phyloP scores from a whole-genome alignment of 2,113 vertebrate genomes.

The Pogona vitticeps region DNA sequence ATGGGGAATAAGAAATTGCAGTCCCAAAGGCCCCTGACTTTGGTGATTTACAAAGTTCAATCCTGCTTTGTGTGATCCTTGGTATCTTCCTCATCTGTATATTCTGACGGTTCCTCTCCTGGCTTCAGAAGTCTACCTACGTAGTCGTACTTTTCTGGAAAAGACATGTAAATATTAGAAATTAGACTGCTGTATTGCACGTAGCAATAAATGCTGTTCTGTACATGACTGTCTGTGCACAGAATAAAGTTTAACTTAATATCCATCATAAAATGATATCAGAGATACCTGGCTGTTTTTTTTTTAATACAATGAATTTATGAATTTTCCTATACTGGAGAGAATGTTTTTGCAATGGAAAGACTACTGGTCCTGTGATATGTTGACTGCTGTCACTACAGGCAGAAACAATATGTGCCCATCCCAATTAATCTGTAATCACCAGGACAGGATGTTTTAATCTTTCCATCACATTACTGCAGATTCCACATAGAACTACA shows the following conservation, averaged over 20 bases:
- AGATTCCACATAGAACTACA: too few relatives aligned
- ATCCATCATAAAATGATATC: neutral
- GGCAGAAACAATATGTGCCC: neutral
- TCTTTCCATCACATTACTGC: too few relatives aligned
- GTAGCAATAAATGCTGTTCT: too few relatives aligned
- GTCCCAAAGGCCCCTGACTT: conserved; percentile 92
- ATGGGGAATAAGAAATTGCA: conserved; percentile 77
- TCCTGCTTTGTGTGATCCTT: conserved; percentile 98
- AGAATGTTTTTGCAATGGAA: neutral
- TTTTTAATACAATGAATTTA: neutral
- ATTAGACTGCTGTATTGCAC: neutral
- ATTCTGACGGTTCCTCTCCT: conserved; percentile 97
- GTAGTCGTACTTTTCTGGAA: conserved; percentile 97
- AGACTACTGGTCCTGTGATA: neutral
- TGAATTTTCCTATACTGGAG: neutral
- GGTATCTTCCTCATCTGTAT: conserved; percentile 98
- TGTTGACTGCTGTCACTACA: neutral
- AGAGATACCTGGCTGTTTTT: too few relatives aligned
- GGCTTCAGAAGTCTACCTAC: conserved; percentile 98
- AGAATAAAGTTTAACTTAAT: neutral
- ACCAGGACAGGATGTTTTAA: too few relatives aligned
- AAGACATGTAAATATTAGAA: conserved; percentile 59
- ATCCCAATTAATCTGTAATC: too few relatives aligned
- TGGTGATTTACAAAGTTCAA: conserved; percentile 90
- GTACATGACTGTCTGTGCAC: neutral